phyloP scores from a whole-genome alignment of 2,113 vertebrate genomes.

The Calyptommatus sinebrachiatus region DNA sequence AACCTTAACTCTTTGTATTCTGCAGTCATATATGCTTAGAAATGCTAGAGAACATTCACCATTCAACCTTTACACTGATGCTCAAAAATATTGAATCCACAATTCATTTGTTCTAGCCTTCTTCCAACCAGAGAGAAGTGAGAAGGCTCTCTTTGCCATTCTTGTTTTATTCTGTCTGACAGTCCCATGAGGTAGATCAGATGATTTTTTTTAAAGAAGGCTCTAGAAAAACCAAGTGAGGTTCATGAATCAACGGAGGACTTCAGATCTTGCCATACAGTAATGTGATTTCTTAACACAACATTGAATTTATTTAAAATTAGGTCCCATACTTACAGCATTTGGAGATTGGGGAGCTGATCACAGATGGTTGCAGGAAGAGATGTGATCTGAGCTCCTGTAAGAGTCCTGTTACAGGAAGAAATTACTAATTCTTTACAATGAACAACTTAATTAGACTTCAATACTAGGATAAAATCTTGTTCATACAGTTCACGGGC shows the following conservation, averaged over 20 bases:
- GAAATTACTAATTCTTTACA: constrained; percentile 27
- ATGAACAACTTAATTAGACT: neutral
- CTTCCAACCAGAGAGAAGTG: neutral
- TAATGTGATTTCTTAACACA: neutral
- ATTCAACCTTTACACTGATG: neutral
- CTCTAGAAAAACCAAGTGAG: neutral
- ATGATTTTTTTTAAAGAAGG: neutral
- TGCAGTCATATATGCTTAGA: neutral
- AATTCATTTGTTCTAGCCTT: neutral
- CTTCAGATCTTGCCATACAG: neutral
- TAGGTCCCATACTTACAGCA: constrained; percentile 82
- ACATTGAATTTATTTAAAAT: constrained; percentile 24
- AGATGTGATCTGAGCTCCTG: constrained; percentile 85
- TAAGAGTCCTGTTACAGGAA: constrained; percentile 83
- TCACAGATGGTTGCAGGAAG: constrained; percentile 84
- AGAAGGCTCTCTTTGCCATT: neutral
- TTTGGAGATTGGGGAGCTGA: constrained; percentile 87
- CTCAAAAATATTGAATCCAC: neutral
- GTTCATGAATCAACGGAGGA: neutral
- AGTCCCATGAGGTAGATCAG: neutral
- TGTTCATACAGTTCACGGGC: neutral
- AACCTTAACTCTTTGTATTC: too few relatives aligned
- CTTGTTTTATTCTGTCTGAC: neutral
- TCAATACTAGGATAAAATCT: neutral
- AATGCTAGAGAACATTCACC: neutral